phyloP scores from a whole-genome alignment of 1,140 invertebrate species.

The Drosophila arawakana region DNA sequence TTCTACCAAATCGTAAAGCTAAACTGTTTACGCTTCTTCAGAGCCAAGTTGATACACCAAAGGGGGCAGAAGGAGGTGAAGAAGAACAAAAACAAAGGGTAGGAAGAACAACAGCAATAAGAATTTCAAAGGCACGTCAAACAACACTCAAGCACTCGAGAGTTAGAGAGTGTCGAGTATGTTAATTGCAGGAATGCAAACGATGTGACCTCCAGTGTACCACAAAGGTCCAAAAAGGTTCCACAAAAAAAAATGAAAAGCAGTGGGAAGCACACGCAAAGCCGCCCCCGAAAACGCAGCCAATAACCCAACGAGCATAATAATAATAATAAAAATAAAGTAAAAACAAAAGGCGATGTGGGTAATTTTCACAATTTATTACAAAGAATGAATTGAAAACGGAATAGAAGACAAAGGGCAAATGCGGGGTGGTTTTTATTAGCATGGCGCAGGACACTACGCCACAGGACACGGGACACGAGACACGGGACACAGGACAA shows the following conservation, averaged over 20 bases:
- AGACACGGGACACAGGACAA: slow-evolving; percentile 26
- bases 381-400: slow-evolving; percentile 13
- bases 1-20: slow-evolving; percentile 28
- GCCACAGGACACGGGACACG: slow-evolving; percentile 22
- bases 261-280: slow-evolving; percentile 19
- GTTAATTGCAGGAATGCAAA: slow-evolving; percentile 70
- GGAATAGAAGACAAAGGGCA: slow-evolving; percentile 20
- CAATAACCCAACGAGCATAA: slow-evolving; percentile 58
- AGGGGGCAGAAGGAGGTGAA: not conserved
- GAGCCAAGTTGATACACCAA: slow-evolving; percentile 47
- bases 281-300: slow-evolving; percentile 56
- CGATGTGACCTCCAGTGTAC: slow-evolving; percentile 54
- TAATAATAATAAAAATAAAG: slow-evolving; percentile 39
- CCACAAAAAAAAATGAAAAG: not conserved
- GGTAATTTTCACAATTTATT: slow-evolving; percentile 70
- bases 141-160: slow-evolving; percentile 44
- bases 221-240: slow-evolving; percentile 11
- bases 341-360: slow-evolving; percentile 47
- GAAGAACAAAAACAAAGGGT: slow-evolving; percentile 39
- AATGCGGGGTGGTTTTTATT: slow-evolving; percentile 61
- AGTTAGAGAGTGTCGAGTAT: slow-evolving; percentile 68
- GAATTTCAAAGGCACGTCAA: slow-evolving; percentile 63
- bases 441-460: slow-evolving; percentile 19
- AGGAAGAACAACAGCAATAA: slow-evolving; percentile 44
- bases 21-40: slow-evolving; percentile 61